Evolutionary conservation across 2,797 vertebrate genomes (phyloP), one percentile per base, ranked within the genome.

Genomic region (Semotilus atromaculatus): DNA sequence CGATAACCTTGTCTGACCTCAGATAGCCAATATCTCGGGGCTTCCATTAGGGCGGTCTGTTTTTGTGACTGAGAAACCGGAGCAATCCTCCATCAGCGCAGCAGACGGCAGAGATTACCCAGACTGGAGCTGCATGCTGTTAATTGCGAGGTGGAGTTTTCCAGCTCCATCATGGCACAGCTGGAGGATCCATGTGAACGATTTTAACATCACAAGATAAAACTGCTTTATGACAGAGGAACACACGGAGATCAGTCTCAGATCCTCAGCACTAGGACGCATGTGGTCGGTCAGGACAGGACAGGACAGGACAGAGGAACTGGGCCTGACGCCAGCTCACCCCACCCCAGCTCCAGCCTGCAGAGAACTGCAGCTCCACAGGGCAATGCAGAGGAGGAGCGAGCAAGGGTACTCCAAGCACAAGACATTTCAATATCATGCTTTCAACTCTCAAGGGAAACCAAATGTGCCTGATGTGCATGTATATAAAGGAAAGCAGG

Each of bases 301-400:
- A 71, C 51, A 71, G 67, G 67, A 66, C 34, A 60, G 74, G 76
- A 71, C 82, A 82, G 34, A 82, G 73, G 77, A 86, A 74, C 83
- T 89, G 88, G 93, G 94, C 90, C 89, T 68, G 66, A 85, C 62
- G 94, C 93, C 95, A 95, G 91, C 88, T 88, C 91, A 93, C 94
- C 93, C 94, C 94, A 94, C 93, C 93, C 93, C 91, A 91, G 91
- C 92, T 90, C 91, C 93, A 91, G 91, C 90, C 92, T 93, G 93
- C 94, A 94, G 89, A 92, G 88, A 82, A 94, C 91, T 93, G 94
- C 93, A 94, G 93, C 93, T 94, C 93, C 92, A 93, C 93, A 93
- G 93, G 94, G 92, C 92, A 93, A 90, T 92, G 92, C 93, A 94
- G 94, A 94, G 91, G 93, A 94, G 90, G 86, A 88, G 86, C 86